Base-by-base conservation (phyloP, 2,888 invertebrate genomes). In the Gymnosoma rotundatum region DNA sequence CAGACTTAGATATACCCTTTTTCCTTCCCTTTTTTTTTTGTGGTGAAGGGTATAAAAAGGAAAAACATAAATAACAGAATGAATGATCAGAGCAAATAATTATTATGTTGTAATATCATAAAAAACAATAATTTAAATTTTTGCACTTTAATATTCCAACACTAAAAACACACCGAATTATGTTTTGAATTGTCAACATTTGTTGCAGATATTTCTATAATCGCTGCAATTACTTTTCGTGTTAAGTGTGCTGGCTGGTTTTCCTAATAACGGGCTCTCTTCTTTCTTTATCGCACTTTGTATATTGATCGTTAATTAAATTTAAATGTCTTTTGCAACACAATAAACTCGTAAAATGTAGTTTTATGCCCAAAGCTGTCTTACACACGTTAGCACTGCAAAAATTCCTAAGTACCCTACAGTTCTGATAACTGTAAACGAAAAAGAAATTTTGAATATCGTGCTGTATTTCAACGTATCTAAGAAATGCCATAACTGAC, bases 121-220 rank as follows among this genome's bases (percentile, higher is more conserved):
- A 42, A 12, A n/a, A 25, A 64, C 14, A 36, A 20, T 20, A 6
- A 20, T n/a, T 52, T 21, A 18, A 48, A 32, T 36, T 58, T 56
- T 16, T 18, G 25, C 32, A 70, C n/a, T 25, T 69, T 12, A 21
- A 25, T n/a, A 14, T 25, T 38, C 9, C 16, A 14, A 20, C 6
- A 21, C 10, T 8, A 36, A 45, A 45, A 50, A 20, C 10, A 21
- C n/a, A 14, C n/a, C 7, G 8, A 38, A 52, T 36, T 36, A 66
- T 67, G 16, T 58, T 50, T 18, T n/a, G 20, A 16, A 52, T 72
- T 78, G 78, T 56, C 76, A 76, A 72, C 66, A 60, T 18, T 32
- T 78, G 73, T 56, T 58, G 61, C 64, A 78, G 70, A 78, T 78
- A 78, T 74, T 78, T 83, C 78, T 73, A 78, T 73, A 83, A 83